Evolutionary conservation across 1,140 invertebrate genomes (phyloP).

Genomic region (Riptortus pedestris): DNA sequence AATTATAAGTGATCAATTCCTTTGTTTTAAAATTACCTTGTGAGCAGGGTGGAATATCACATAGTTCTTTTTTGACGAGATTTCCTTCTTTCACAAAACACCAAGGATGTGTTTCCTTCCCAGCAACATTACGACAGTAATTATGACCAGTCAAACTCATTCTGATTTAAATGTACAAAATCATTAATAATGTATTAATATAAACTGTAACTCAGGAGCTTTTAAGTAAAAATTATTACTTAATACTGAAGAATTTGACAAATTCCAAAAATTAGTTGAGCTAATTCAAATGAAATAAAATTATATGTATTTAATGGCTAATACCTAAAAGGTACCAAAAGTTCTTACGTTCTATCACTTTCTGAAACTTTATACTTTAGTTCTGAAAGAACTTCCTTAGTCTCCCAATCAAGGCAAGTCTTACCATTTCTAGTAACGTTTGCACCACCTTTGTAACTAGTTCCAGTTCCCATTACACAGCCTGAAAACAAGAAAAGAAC

Average conservation of each 20-base stretch:
- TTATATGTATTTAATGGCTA: neutral
- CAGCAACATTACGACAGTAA: constrained; percentile 46
- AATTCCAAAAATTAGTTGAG: no score
- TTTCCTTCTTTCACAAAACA: constrained; percentile 38
- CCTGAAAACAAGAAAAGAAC: constrained; percentile 34
- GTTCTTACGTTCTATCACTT: neutral
- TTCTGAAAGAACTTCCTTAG: constrained; percentile 36
- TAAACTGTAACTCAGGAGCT: no score
- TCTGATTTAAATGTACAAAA: no score
- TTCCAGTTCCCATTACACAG: constrained; percentile 42
- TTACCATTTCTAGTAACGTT: constrained; percentile 41
- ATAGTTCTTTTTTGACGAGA: constrained; percentile 40
- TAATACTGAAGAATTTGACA: no score
- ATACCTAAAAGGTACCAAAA: no score
- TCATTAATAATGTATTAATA: no score
- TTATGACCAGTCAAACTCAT: constrained; percentile 40
- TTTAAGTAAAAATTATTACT: no score
- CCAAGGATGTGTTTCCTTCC: constrained; percentile 45
- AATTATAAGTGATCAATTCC: no score
- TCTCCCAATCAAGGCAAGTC: constrained; percentile 42
- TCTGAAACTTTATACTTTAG: constrained; percentile 36
- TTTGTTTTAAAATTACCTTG: constrained; percentile 25
- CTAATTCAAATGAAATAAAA: neutral
- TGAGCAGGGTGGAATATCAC: constrained; percentile 45
- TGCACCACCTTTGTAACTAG: constrained; percentile 42